These are phyloP conservation scores for Drosophila funebris DNA, from an alignment of 1,140 invertebrate species.

Conservation along the genomic window DNA sequence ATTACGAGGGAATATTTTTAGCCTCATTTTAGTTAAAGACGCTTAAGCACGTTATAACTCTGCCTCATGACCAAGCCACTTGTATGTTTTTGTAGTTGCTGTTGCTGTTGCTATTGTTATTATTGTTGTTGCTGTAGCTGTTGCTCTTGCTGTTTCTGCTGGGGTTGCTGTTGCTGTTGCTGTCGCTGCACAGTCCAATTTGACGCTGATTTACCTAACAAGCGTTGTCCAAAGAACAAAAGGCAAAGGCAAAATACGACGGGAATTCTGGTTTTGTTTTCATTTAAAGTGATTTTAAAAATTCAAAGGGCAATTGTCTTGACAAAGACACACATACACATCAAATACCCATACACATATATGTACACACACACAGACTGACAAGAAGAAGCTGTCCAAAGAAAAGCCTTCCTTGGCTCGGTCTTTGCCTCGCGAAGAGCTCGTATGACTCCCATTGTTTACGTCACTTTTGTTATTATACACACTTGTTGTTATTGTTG, in stretches of 20 bases:
- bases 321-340: conserved; percentile 43
- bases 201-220: conserved; percentile 79
- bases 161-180: conserved; percentile 22
- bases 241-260: conserved; percentile 42
- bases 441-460: conserved; percentile 63
- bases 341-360: conserved; percentile 1
- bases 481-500: conserved; percentile 41
- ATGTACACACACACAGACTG: conserved; percentile 4
- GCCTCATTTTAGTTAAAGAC: conserved; percentile 79
- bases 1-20: conserved; percentile 78
- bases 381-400: conserved; percentile 36
- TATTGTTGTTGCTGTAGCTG: conserved; percentile 23
- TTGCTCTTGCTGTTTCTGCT: conserved; percentile 26
- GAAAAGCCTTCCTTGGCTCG: conserved; percentile 58
- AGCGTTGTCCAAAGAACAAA: conserved; percentile 65
- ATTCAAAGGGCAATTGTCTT: conserved; percentile 80
- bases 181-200: conserved; percentile 44
- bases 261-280: conserved; percentile 72
- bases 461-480: conserved; percentile 74
- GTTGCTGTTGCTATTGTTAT: conserved; percentile 7
- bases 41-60: conserved; percentile 80
- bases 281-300: conserved; percentile 82
- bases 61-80: conserved; percentile 19
- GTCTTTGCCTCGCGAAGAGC: conserved; percentile 54
- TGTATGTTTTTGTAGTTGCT: conserved; percentile 8